Evolutionary conservation across 1,140 invertebrate species (phyloP), one percentile per base, ranked within the genome.

Genomic region (Phocides pigmalion): DNA sequence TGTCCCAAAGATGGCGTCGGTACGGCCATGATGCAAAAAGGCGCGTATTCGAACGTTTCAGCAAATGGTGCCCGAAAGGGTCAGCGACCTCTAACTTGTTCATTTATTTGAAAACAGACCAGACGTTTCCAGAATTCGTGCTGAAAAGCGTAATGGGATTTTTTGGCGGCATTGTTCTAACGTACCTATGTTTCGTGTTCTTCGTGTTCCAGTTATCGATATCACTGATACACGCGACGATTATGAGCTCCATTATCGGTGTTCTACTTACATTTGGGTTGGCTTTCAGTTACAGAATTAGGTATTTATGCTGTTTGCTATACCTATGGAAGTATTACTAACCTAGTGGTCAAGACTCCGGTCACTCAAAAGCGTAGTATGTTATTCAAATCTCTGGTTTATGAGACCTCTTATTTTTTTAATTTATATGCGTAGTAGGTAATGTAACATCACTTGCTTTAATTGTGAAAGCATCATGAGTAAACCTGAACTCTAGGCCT

Each of bases 181-280:
- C 94, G 0, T 95, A 95, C 70, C 80, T 95, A 15, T 93, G 94
- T 62, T 95, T 94, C 68, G 89, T 94, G 64, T 94, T 95, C 68
- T 93, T 95, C 65, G 93, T 94, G 1, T 92, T 94, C 51, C 94
- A 95, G 78, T 70, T 95, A 14, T 93, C 94, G 62, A 93, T 95
- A 74, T 87, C 86, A 0, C 53, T 83, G 4, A 74, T 86, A 4
- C 80, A 86, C 47, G 84, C 95, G 0, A 95, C 94, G 1, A 75
- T 94, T 6, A 79, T 95, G 22, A 94, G 95, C 69, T 93, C 91
- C 20, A 54, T 94, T 37, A 87, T 95, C 62, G 95, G 94, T 5
- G 76, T 93, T 11, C 82, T 95, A 68, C 88, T 95, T 15, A 94
- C 93, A 1, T 79, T 96, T 46, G 94, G 94, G 16, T 82, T 96